Percentiles rank a stretch among this genome's conserved stretches.
Evolutionary conservation across 2,888 invertebrate species (phyloP).

Genomic region (Drosophila merina): DNA sequence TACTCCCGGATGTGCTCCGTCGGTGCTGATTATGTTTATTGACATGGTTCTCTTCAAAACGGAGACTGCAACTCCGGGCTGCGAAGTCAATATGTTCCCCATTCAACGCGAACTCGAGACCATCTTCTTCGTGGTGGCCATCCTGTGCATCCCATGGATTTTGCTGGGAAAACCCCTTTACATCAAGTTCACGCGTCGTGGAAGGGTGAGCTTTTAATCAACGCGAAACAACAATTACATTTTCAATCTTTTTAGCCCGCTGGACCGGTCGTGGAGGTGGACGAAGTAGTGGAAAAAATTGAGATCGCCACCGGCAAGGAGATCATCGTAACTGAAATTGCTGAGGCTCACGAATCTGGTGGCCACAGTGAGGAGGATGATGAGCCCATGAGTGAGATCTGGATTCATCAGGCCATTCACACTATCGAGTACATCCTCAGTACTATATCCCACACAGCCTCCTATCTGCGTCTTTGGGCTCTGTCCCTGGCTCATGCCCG

Average conservation of each 20-base stretch:
- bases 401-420: slow-evolving; percentile 97
- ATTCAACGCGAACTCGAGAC: slow-evolving; percentile 90
- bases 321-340: slow-evolving; percentile 59
- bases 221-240: neutral
- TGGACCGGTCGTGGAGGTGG: slow-evolving; percentile 35
- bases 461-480: slow-evolving; percentile 98
- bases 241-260: slow-evolving; percentile 17
- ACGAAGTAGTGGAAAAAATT: slow-evolving; percentile 67
- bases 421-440: slow-evolving; percentile 98
- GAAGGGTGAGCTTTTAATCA: slow-evolving; percentile 35
- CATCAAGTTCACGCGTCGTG: slow-evolving; percentile 85
- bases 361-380: slow-evolving; percentile 83
- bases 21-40: slow-evolving; percentile 90
- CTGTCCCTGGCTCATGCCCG: slow-evolving; percentile 97
- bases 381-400: slow-evolving; percentile 92
- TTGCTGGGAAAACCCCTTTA: slow-evolving; percentile 94
- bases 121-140: slow-evolving; percentile 90
- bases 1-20: slow-evolving; percentile 87
- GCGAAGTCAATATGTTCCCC: slow-evolving; percentile 87
- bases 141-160: slow-evolving; percentile 96
- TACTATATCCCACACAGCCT: slow-evolving; percentile 98
- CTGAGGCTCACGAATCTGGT: slow-evolving; percentile 83
- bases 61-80: slow-evolving; percentile 82
- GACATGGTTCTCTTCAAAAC: slow-evolving; percentile 90
- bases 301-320: slow-evolving; percentile 71